phyloP scores from a whole-genome alignment of 1,140 invertebrate species.

The Melanaphis sacchari region DNA sequence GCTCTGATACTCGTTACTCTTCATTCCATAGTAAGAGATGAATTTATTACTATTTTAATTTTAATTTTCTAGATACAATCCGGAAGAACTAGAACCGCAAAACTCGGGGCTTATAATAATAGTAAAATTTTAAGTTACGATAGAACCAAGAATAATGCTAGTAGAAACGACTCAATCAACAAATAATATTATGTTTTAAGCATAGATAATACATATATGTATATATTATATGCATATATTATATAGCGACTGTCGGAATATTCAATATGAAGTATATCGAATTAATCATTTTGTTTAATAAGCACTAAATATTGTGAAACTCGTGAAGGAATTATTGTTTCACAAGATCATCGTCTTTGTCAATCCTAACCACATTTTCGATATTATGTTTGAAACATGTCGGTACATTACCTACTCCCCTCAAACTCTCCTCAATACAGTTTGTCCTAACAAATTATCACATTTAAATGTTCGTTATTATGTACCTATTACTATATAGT shows the following conservation, averaged over 20 bases:
- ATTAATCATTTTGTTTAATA: neutral
- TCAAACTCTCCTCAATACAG: neutral
- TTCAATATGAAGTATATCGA: neutral
- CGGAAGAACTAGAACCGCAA: neutral
- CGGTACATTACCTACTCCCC: too few relatives aligned
- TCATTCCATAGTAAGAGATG: neutral
- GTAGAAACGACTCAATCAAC: neutral
- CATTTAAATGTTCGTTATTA: neutral
- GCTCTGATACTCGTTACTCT: too few relatives aligned
- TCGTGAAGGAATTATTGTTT: neutral
- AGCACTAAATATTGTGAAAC: neutral
- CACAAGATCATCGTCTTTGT: neutral
- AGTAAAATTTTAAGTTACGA: neutral
- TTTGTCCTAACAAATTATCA: neutral
- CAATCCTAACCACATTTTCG: neutral
- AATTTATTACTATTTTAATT: neutral
- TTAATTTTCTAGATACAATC: neutral
- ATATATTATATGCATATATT: neutral
- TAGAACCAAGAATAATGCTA: neutral
- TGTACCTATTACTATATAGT: neutral
- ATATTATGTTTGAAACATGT: too few relatives aligned
- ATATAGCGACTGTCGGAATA: neutral
- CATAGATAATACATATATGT: too few relatives aligned
- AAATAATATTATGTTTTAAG: too few relatives aligned
- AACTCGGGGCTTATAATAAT: neutral